Evolutionary conservation across 2,113 vertebrate genomes (phyloP), one percentile per base, ranked within the genome.

Genomic region (Mormyrus lacerda): DNA sequence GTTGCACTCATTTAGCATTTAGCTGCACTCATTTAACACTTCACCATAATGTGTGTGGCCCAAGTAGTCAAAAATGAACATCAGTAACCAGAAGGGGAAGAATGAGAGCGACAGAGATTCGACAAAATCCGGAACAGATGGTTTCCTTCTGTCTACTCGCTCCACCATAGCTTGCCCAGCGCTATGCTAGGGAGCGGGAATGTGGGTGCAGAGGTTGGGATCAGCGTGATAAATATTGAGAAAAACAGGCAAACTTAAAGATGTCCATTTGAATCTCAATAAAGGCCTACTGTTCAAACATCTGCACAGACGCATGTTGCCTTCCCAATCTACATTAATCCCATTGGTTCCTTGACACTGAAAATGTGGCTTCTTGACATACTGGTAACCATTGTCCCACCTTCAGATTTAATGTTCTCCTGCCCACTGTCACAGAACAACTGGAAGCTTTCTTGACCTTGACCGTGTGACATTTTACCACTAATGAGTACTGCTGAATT

Each of bases 201-300:
- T 94, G 92, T 95, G 92, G 94, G 69, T 88, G 95, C 94, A 94
- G 92, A 95, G 94, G 94, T 94, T 94, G 93, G 96, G 95, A 96
- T 96, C 96, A 96, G 92, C 91, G 93, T 91, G 95, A 96, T 96
- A 96, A 96, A 94, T 94, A 96, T 96, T 95, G 94, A 93, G 90
- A 95, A 93, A 24, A 87, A 96, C 94, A 95, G 94, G 95, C 94
- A 93, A 91, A 94, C 94, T 95, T 94, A 95, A 95, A 95, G 93
- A 94, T 94, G 95, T 93, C 95, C 94, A 95, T 96, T 96, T 95
- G 94, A 95, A 95, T 95, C 95, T 93, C 94, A 96, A 96, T 96
- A 96, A 96, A 94, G 93, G 95, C 95, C 85, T 44, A 95, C 91
- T 95, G 96, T 95, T 96, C 93, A 93, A 95, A 95, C 95, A 95